Evolutionary conservation across 2,888 invertebrate genomes (phyloP), one percentile per base, ranked within the genome.

Genomic region (Heteromyza rotundicornis): DNA sequence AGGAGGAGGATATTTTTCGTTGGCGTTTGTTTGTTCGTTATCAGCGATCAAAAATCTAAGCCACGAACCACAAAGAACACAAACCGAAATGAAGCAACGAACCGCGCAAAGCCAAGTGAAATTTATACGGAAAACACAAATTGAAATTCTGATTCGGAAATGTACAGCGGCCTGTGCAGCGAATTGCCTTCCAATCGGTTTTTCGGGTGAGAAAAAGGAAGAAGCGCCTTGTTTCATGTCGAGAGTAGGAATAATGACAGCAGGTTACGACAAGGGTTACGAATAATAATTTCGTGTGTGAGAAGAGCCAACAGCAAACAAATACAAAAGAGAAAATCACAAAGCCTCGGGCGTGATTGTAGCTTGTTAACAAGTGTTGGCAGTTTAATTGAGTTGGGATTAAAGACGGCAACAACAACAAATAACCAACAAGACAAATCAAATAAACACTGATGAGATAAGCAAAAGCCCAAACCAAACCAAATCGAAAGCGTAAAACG

Each of bases 351-450:
- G 77, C 77, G 77, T 76, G 77, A 76, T 77, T 75, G 76, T 72
- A 74, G 75, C 74, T 76, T 77, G 77, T 76, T 76, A 78, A 77
- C 78, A 77, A 77, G 75, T 77, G 78, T 77, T 78, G 76, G 76
- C 78, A 78, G 77, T 78, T 77, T 77, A 78, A 78, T 77, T 76
- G 78, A 76, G 76, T 74, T 59, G 24, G 64, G 47, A 47, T 47
- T 47, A 40, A 40, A 27, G 47, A 20, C 47, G n/a, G 3, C n/a
- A n/a, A 32, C 5, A 8, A 32, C 5, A n/a, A n/a, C n/a, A 32
- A 32, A 32, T 12, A 32, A 16, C 55, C 24, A 27, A 19, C 22
- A 35, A 32, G 57, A 54, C 51, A 47, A 57, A 59, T 32, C 60
- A 59, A 54, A 35, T 35, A 17, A 19, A 47, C 20, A 40, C n/a